These are phyloP conservation scores for Bicyclus anynana DNA, from an alignment of 1,140 invertebrate species.

Conservation along the genomic window DNA sequence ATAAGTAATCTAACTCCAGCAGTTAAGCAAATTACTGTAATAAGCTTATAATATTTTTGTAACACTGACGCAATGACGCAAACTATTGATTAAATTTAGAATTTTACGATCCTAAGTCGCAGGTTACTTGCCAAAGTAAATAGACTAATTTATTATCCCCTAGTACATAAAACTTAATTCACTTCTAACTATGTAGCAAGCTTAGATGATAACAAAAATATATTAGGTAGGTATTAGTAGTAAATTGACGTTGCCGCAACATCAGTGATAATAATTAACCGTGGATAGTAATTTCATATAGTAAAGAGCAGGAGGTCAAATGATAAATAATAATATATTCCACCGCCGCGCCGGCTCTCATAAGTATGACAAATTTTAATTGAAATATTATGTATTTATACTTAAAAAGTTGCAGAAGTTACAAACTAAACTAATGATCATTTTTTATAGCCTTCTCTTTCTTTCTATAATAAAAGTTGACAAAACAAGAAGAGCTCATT, in stretches of 20 bases:
- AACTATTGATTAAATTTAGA: slow-evolving; percentile 40
- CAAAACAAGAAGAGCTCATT: too few species aligned
- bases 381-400: neutral
- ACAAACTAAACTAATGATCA: too few species aligned
- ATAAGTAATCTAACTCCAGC: neutral
- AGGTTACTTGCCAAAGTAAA: slow-evolving; percentile 23
- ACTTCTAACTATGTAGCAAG: slow-evolving; percentile 17
- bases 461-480: too few species aligned
- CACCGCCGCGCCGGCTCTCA: neutral
- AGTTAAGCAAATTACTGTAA: slow-evolving; percentile 2
- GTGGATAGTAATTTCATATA: slow-evolving; percentile 27
- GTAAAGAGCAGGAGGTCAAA: slow-evolving; percentile 26
- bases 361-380: neutral
- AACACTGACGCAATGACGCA: slow-evolving; percentile 34
- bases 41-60: slow-evolving; percentile 37
- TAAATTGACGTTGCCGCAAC: slow-evolving; percentile 27
- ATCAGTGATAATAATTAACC: slow-evolving; percentile 19
- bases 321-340: slow-evolving; percentile 27
- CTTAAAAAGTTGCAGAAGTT: too few species aligned
- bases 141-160: slow-evolving; percentile 33
- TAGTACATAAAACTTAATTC: slow-evolving; percentile 18
- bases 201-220: slow-evolving; percentile 20
- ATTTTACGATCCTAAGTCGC: slow-evolving; percentile 31
- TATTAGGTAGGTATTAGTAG: slow-evolving; percentile 17
- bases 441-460: too few species aligned